Base-by-base conservation (phyloP, 2,888 invertebrate species). In the Tachina lurida region DNA sequence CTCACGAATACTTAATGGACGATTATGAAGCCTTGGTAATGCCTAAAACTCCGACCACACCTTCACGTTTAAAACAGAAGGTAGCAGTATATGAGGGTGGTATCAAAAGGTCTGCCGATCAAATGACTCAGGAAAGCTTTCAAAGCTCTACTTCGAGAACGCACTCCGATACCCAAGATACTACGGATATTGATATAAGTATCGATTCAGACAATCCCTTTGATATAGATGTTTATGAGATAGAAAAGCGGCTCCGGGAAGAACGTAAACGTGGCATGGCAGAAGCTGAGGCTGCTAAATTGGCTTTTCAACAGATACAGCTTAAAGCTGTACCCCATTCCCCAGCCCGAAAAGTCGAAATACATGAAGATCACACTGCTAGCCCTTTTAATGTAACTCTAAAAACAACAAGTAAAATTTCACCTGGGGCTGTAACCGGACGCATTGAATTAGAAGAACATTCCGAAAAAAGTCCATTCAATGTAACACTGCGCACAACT, bases 1-100 rank as follows among this genome's bases (percentile, higher is more conserved):
- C 83, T 15, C 79, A 70, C 10, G 87, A 87, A 45, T 87, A 85
- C 74, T 83, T 88, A 52, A 86, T 87, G 88, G 91, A 87, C 39
- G 87, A 87, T 19, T 87, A 79, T 88, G 90, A 86, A n/a, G 75
- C 68, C 60, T 82, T 76, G 60, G 74, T 39, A 74, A 87, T 87
- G 47, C 87, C 88, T 15, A 83, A 75, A 5, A 86, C 89, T 31
- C 88, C 88, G 0, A 86, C 63, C 15, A 89, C 90, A n/a, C 87
- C 89, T 91, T 93, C 93, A 82, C 93, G 95, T 88, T 94, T 97
- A 85, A 94, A 95, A 87, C 95, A 96, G 90, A 95, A 96, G 89
- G 96, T 97, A 88, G 95, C 94, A 88, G 96, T 96, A 92, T 97
- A 96, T 93, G 84, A 89, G 60, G 65, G 84, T 2, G 79, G 86